Base-by-base conservation (phyloP, 2,888 invertebrate genomes). In the Clistopyga incitator region DNA sequence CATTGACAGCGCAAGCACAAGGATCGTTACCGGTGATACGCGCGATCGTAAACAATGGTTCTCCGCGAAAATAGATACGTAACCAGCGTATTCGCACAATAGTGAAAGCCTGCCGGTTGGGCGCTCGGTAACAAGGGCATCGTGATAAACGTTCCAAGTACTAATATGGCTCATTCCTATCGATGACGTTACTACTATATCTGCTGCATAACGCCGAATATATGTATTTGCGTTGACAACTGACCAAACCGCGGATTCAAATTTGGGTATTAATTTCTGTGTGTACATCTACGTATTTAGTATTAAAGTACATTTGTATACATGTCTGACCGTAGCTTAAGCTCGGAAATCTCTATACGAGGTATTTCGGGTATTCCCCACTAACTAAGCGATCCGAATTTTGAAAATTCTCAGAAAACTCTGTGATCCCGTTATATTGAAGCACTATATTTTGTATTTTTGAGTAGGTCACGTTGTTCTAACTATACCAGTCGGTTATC, bases 21-120 rank as follows among this genome's bases (percentile, higher is more conserved):
- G 64, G 18, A 18, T 38, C 50, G 74, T 77, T 47, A 50, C n/a
- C n/a, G 59, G n/a, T 42, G 74, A 70, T 64, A 50, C 42, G 68
- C 52, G 29, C 64, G 70, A 81, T 84, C 78, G 81, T 81, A 84
- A 81, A 84, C 81, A 78, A 74, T 79, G 67, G 59, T 47, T 47
- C 65, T 15, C 50, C 64, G 47, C 61, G 71, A 80, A 81, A 80
- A 84, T 78, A 74, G 80, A 84, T 80, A 78, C 68, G 80, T 80
- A 38, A 64, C 65, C 61, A 47, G 64, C 38, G 74, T 77, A 74
- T 70, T 77, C 74, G 77, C 25, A 77, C 80, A 78, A 80, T 84
- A 74, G 77, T 25, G 42, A 61, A 75, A 82, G 65, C 75, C 75
- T 56, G 74, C 70, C 29, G 61, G 42, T 54, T 59, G 59, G 67